Conservation (phyloP, 2,113 vertebrate genomes). For the Proteles cristata region DNA sequence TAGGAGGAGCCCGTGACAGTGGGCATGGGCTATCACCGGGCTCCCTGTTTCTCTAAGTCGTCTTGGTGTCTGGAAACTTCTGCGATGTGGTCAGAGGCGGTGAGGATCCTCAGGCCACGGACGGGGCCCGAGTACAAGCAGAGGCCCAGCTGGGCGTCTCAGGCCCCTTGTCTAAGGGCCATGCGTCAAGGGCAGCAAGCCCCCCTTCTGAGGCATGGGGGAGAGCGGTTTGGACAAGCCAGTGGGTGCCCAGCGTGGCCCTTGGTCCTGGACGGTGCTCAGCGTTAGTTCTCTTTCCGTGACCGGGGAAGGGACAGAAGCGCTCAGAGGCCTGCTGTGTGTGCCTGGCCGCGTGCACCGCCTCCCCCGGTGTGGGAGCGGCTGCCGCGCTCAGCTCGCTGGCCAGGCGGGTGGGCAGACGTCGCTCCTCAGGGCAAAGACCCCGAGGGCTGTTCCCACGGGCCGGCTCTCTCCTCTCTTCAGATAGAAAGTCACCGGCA, state of each 20-base stretch:
- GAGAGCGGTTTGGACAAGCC: not conserved
- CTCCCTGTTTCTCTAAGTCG: not conserved
- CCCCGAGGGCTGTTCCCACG: not conserved
- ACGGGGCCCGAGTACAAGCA: not conserved
- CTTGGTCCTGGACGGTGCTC: not conserved
- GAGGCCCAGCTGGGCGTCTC: not conserved
- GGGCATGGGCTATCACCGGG: accelerated
- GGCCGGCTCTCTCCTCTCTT: no score
- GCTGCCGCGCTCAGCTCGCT: no score
- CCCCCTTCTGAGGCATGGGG: no score
- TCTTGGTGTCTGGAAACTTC: not conserved
- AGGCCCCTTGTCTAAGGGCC: not conserved
- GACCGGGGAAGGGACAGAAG: not conserved
- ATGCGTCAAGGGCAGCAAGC: accelerated
- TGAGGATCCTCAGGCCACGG: not conserved
- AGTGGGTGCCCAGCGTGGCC: accelerated
- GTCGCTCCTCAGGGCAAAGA: accelerated
- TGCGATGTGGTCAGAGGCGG: not conserved
- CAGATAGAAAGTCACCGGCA: not conserved
- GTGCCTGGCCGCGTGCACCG: accelerated
- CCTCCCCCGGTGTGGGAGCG: not conserved
- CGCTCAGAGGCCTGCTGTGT: not conserved
- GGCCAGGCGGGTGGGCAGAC: not conserved
- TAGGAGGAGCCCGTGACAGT: accelerated
- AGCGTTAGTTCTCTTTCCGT: not conserved